Evolutionary conservation across 2,113 vertebrate genomes (phyloP).

Genomic region (Scopus umbretta): DNA sequence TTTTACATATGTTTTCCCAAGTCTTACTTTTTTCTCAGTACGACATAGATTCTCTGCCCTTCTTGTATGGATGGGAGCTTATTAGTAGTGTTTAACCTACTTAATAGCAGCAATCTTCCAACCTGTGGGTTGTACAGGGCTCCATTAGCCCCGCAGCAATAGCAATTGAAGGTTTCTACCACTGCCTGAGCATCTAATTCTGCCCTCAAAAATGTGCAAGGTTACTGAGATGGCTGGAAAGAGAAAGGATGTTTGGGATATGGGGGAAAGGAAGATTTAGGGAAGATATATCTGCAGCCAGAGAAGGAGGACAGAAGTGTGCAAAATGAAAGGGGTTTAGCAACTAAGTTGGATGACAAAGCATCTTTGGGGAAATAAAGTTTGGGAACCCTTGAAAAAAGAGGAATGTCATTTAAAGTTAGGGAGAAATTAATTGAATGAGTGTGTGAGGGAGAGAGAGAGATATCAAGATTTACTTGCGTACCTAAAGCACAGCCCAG

Average conservation of each 20-base stretch:
- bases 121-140: neutral
- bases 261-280: neutral
- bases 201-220: neutral
- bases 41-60: neutral
- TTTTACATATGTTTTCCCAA: neutral
- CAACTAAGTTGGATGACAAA: conserved; percentile 4
- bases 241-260: neutral
- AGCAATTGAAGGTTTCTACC: neutral
- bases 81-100: neutral
- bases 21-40: neutral
- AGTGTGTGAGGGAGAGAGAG: neutral
- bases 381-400: conserved; percentile 19
- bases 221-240: neutral
- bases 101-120: neutral
- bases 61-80: neutral
- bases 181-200: neutral
- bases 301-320: neutral
- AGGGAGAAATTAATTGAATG: conserved; percentile 38
- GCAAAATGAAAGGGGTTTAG: neutral
- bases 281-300: neutral
- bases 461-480: conserved; percentile 47
- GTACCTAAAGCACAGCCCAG: conserved; percentile 48
- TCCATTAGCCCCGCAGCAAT: neutral
- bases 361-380: neutral
- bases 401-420: conserved; percentile 16